Evolutionary conservation across 2,888 invertebrate species (phyloP).

Genomic region (Callimorpha dominula): DNA sequence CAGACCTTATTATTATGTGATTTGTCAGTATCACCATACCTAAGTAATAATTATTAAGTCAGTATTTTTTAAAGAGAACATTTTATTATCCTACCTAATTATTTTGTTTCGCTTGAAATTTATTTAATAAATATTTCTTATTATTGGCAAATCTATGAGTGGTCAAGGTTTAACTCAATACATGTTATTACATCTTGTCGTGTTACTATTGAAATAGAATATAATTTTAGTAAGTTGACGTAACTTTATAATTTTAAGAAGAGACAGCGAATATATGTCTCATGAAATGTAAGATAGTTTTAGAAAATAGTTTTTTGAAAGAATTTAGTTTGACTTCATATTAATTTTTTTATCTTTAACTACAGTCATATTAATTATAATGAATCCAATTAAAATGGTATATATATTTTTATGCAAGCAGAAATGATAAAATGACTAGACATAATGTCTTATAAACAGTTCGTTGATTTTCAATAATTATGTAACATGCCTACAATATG

Average conservation of each 20-base stretch:
- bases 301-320: slow-evolving; percentile 36
- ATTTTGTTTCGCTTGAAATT: slow-evolving; percentile 56
- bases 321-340: slow-evolving; percentile 39
- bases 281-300: slow-evolving; percentile 36
- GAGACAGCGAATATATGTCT: slow-evolving; percentile 28
- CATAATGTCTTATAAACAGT: slow-evolving; percentile 75
- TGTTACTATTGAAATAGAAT: slow-evolving; percentile 25
- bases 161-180: slow-evolving; percentile 31
- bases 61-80: slow-evolving; percentile 75
- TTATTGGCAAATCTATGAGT: slow-evolving; percentile 40
- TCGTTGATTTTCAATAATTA: slow-evolving; percentile 75
- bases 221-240: slow-evolving; percentile 14
- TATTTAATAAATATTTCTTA: slow-evolving; percentile 26
- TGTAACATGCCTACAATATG: slow-evolving; percentile 61
- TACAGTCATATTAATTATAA: slow-evolving; percentile 44
- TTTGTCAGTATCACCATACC: slow-evolving; percentile 74
- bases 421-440: slow-evolving; percentile 77
- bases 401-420: slow-evolving; percentile 60
- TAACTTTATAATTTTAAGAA: slow-evolving; percentile 18
- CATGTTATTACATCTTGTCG: slow-evolving; percentile 17
- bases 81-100: slow-evolving; percentile 71
- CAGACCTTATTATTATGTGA: slow-evolving; percentile 75
- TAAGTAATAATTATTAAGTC: slow-evolving; percentile 73
- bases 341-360: slow-evolving; percentile 32
- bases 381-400: slow-evolving; percentile 44